Conservation (phyloP, 1,140 invertebrate genomes). For the Hycleus phaleratus region DNA sequence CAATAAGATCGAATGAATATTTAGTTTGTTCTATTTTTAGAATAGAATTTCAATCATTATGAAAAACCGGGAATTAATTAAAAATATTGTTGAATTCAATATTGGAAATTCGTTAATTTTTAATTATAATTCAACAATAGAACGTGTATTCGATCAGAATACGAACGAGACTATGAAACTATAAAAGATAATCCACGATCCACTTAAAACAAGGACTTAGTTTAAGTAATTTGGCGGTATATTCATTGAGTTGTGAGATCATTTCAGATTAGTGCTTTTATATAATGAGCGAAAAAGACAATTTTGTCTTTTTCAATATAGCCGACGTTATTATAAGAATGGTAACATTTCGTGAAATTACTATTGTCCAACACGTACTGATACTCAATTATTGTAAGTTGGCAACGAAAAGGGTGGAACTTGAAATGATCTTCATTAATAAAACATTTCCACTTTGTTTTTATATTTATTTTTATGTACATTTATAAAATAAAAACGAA, state of each 20-base stretch:
- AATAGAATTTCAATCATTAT: too few species aligned
- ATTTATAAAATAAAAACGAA: too few species aligned
- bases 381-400: constrained; percentile 10
- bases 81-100: too few species aligned
- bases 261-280: constrained; percentile 10
- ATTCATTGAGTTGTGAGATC: constrained; percentile 10
- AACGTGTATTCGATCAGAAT: neutral
- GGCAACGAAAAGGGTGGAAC: neutral
- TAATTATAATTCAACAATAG: too few species aligned
- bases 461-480: too few species aligned
- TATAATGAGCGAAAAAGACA: constrained; percentile 9
- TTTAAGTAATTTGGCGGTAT: constrained; percentile 7
- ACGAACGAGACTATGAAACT: constrained; percentile 2
- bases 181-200: constrained; percentile 10
- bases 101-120: too few species aligned
- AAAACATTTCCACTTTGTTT: too few species aligned
- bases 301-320: constrained; percentile 11
- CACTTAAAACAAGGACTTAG: constrained; percentile 10
- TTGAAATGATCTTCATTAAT: too few species aligned
- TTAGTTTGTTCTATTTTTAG: too few species aligned
- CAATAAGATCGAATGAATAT: too few species aligned
- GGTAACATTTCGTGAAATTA: neutral
- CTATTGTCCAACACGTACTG: constrained; percentile 11
- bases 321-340: neutral
- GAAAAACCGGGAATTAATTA: too few species aligned